Evolutionary conservation across 1,140 invertebrate genomes (phyloP).

Genomic region (Schlechtendalia chinensis): DNA sequence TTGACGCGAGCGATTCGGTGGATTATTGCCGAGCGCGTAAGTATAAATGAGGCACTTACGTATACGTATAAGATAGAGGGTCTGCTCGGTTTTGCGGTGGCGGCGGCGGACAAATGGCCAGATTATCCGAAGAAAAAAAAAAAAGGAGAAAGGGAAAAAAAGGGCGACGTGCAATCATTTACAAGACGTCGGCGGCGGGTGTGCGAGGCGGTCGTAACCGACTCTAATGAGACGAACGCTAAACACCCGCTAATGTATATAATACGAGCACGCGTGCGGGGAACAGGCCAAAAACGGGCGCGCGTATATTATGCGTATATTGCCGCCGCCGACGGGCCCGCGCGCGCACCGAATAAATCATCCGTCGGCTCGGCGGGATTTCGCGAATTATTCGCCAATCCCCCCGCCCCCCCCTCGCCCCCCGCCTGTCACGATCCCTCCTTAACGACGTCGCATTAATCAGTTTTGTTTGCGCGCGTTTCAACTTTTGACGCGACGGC

Average conservation of each 20-base stretch:
- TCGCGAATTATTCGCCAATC: too few relatives aligned
- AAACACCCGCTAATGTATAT: conserved; percentile 34
- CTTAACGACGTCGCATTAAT: conserved; percentile 39
- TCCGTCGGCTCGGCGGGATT: not conserved
- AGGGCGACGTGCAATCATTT: conserved; percentile 21
- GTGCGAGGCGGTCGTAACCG: too few relatives aligned
- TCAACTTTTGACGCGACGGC: conserved; percentile 39
- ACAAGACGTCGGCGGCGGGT: not conserved
- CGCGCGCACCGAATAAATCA: conserved; percentile 30
- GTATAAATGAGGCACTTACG: too few relatives aligned
- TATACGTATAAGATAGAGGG: too few relatives aligned
- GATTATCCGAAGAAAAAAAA: conserved; percentile 26
- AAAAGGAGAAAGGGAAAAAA: not conserved
- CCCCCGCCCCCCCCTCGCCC: not conserved
- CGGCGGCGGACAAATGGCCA: conserved; percentile 30
- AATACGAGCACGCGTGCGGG: not conserved
- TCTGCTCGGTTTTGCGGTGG: too few relatives aligned
- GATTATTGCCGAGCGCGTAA: conserved; percentile 4
- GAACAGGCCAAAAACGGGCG: not conserved
- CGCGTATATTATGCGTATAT: not conserved
- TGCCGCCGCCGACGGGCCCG: not conserved
- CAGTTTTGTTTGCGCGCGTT: conserved; percentile 35
- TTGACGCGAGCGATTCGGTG: not conserved
- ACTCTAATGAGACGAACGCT: conserved; percentile 37
- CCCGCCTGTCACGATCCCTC: not conserved